Evolutionary conservation across 2,888 invertebrate genomes (phyloP).

Genomic region (Drosophila dives): DNA sequence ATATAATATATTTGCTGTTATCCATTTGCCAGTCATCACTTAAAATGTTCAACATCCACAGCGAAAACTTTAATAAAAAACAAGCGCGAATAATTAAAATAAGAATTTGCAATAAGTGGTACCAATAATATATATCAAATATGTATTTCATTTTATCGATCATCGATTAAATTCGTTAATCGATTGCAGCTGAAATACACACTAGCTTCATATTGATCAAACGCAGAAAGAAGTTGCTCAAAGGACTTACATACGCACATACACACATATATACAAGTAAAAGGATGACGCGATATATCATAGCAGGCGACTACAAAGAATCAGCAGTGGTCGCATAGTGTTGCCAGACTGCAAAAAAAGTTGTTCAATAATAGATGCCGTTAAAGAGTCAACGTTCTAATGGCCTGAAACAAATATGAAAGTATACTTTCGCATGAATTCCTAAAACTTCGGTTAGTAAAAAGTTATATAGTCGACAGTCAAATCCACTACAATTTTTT

Average conservation of each 20-base stretch:
- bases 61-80: not conserved
- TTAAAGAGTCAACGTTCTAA: constrained; percentile 34
- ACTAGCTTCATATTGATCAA: not conserved
- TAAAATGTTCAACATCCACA: not conserved
- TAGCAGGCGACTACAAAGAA: not conserved
- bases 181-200: not conserved
- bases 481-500: too few relatives aligned
- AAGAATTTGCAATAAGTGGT: not conserved
- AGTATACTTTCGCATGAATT: too few relatives aligned
- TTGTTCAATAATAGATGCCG: not conserved
- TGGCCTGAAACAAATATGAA: constrained; percentile 40
- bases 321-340: not conserved
- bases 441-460: too few relatives aligned
- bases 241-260: not conserved
- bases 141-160: not conserved
- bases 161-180: not conserved
- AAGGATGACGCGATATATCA: not conserved
- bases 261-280: not conserved
- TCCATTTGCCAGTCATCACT: not conserved
- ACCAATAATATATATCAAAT: not conserved
- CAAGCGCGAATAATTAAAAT: not conserved
- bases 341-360: not conserved
- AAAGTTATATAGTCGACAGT: too few relatives aligned
- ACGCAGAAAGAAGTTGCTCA: not conserved
- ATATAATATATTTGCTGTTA: not conserved